These are phyloP conservation scores for Julus scanicus DNA, from an alignment of 2,888 invertebrate genomes.

Conservation along the genomic window DNA sequence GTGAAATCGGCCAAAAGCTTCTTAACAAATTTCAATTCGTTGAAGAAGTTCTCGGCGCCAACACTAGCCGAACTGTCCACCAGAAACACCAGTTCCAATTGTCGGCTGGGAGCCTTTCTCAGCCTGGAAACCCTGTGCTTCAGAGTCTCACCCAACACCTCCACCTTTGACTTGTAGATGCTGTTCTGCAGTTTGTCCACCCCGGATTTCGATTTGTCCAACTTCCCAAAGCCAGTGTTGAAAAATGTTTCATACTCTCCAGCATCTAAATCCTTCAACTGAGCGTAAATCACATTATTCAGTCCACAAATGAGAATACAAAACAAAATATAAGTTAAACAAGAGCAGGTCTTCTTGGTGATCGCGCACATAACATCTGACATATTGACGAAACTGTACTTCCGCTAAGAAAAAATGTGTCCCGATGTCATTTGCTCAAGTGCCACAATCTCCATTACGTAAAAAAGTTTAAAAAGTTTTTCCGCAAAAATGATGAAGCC, in stretches of 20 bases:
- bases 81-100: constrained; percentile 74
- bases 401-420: not conserved
- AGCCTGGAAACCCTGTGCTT: constrained; percentile 71
- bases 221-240: not conserved
- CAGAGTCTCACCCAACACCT: constrained; percentile 70
- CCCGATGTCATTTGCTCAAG: not conserved
- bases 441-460: not conserved
- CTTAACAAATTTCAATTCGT: constrained; percentile 76
- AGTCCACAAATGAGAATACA: not conserved
- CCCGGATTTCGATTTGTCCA: constrained; percentile 1
- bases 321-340: not conserved
- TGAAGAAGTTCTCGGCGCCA: constrained; percentile 74
- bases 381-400: not conserved
- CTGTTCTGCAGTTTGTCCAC: constrained; percentile 36
- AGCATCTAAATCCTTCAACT: constrained; percentile 40
- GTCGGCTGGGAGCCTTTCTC: constrained; percentile 65
- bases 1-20: constrained; percentile 75
- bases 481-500: not conserved
- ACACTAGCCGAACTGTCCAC: constrained; percentile 78
- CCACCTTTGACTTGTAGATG: constrained; percentile 68
- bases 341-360: not conserved
- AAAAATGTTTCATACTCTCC: constrained; percentile 49
- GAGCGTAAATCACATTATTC: constrained; percentile 17
- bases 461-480: constrained; percentile 3
- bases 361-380: not conserved